Percentiles rank a stretch among this genome's conserved stretches.
These are phyloP conservation scores for Porites rus DNA, from an alignment of 92 coral and sea anemone genomes.

Conservation along the genomic window DNA sequence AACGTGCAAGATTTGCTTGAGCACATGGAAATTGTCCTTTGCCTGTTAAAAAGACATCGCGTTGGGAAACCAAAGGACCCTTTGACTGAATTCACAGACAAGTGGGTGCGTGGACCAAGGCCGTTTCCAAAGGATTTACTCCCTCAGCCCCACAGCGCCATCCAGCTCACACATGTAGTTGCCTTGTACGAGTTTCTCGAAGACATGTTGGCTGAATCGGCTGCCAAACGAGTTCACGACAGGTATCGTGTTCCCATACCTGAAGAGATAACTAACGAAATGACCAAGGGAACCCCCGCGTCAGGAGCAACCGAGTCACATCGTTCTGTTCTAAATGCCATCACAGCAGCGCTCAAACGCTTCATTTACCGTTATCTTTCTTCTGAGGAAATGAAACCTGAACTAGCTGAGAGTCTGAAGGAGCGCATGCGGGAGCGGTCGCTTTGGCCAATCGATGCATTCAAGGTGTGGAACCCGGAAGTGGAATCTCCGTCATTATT, in stretches of 20 bases:
- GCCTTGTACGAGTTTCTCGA: constrained; percentile 93
- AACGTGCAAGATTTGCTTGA: constrained; percentile 78
- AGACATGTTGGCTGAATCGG: constrained; percentile 85
- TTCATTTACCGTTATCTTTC: constrained; percentile 93
- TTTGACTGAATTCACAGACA: constrained; percentile 80
- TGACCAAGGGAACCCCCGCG: constrained; percentile 31
- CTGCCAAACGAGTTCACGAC: constrained; percentile 74
- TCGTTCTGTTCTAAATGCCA: constrained; percentile 48
- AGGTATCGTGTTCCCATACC: constrained; percentile 55
- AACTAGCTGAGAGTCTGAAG: constrained; percentile 63
- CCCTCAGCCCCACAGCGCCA: constrained; percentile 77
- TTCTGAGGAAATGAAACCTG: constrained; percentile 74
- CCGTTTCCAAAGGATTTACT: constrained; percentile 84
- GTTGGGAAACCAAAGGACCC: constrained; percentile 75
- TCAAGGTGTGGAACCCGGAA: constrained; percentile 6
- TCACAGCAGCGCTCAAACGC: constrained; percentile 84
- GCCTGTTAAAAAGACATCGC: constrained; percentile 78
- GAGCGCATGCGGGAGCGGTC: constrained; percentile 81
- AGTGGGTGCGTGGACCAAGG: constrained; percentile 81
- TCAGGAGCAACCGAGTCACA: constrained; percentile 24
- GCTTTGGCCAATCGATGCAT: constrained; percentile 82
- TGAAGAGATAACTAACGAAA: constrained; percentile 31
- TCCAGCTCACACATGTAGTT: constrained; percentile 84
- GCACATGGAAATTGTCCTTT: constrained; percentile 91
- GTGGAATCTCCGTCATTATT: constrained; percentile 7